Evolutionary conservation across 2,113 vertebrate genomes (phyloP), one percentile per base, ranked within the genome.

Genomic region (Anser brachyrhynchus): DNA sequence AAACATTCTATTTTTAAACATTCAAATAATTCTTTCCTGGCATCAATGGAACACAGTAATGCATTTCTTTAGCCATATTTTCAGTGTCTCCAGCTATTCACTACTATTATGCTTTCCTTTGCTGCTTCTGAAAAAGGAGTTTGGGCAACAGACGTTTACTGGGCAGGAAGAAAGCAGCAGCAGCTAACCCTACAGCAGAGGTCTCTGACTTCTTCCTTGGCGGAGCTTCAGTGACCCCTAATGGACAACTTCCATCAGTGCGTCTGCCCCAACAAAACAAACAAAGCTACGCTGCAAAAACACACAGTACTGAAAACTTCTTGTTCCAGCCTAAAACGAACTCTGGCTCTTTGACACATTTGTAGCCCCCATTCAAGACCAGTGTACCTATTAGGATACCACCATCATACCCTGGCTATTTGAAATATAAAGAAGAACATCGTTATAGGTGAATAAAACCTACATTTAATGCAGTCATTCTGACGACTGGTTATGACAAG

Each of bases 181-280:
- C 0, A 0, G 51, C 55, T 20, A 12, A 28, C 1, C 16, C 66
- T 6, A 0, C 15, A 13, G 28, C 43, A 13, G 20, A 20, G 29
- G 61, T 2, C 41, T 4, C 4, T 4, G 8, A 0, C 17, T 44
- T 33, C 51, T 58, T 39, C 93, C 9, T 7, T 1, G 57, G 33
- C 2, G 8, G 94, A 55, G 69, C 94, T 95, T 10, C 97, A 83
- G 70, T 91, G 91, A 96, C 97, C 28, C 87, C 97, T 97, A 92
- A 76, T 83, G 98, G 97, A 51, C 13, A 28, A 3, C 22, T 4
- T 13, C 19, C 46, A 33, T 31, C 72, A 77, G 41, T 76, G 94
- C 96, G 41, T 73, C 57, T 31, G 28, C 10, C 77, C 44, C 15
- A 20, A 10, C 11, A 64, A 11, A 17, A 64, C 10, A 17, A 55